Evolutionary conservation across 2,113 vertebrate genomes (phyloP).

Genomic region (Opisthocomus hoazin): DNA sequence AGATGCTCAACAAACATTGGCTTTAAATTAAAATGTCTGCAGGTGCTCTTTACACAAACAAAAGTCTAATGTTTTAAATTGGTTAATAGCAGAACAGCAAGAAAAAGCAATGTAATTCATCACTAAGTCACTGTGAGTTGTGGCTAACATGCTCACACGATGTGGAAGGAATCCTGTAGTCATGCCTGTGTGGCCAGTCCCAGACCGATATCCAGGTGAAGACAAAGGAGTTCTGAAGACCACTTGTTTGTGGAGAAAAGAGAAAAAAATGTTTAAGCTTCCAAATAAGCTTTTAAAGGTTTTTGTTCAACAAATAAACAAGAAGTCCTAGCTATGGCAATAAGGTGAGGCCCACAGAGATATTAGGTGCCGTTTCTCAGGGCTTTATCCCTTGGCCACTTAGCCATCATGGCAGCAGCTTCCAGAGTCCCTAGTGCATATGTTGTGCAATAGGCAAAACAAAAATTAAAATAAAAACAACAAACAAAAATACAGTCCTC

Average conservation of each 20-base stretch:
- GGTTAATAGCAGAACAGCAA: slow-evolving; percentile 64
- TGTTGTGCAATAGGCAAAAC: slow-evolving; percentile 76
- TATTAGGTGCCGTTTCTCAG: slow-evolving; percentile 73
- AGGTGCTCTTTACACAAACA: slow-evolving; percentile 73
- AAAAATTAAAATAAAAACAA: slow-evolving; percentile 57
- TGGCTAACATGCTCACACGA: slow-evolving; percentile 67
- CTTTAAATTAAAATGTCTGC: slow-evolving; percentile 63
- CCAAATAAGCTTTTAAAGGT: slow-evolving; percentile 74
- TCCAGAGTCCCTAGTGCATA: slow-evolving; percentile 81
- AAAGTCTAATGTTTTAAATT: slow-evolving; percentile 71
- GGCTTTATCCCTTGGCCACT: slow-evolving; percentile 74
- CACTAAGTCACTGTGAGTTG: slow-evolving; percentile 58
- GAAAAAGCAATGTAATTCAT: slow-evolving; percentile 67
- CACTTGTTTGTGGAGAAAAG: slow-evolving; percentile 74
- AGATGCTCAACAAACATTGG: slow-evolving; percentile 69
- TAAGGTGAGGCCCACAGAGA: slow-evolving; percentile 76
- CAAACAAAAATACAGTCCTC: slow-evolving; percentile 70
- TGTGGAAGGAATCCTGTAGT: slow-evolving; percentile 72
- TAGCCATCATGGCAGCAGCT: slow-evolving; percentile 75
- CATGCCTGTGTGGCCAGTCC: slow-evolving; percentile 75
- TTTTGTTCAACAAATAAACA: slow-evolving; percentile 72
- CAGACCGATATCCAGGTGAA: slow-evolving; percentile 76
- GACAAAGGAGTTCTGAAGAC: slow-evolving; percentile 65
- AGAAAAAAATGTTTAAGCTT: slow-evolving; percentile 74
- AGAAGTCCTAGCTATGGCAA: slow-evolving; percentile 76